Percentiles rank a stretch among this genome's conserved stretches.
These are phyloP conservation scores for Microtus oregoni DNA, from an alignment of 2,113 vertebrate species.

Conservation along the genomic window DNA sequence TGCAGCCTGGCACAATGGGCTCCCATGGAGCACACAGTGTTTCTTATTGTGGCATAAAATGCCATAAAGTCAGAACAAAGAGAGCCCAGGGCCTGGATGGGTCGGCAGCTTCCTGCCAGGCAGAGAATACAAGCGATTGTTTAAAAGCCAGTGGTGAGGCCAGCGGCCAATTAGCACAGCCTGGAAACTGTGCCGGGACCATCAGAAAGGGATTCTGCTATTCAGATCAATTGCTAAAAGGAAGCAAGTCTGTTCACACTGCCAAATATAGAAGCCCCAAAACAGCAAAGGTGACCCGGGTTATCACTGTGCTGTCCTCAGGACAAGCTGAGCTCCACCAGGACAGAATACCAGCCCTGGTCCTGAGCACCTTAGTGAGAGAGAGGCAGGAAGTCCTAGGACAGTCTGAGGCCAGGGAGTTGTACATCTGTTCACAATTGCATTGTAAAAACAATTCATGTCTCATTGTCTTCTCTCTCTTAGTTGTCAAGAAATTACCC, in stretches of 20 bases:
- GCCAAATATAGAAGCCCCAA: slow-evolving; percentile 27
- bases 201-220: slow-evolving; percentile 33
- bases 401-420: slow-evolving; percentile 2
- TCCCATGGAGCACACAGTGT: slow-evolving; percentile 70
- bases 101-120: slow-evolving; percentile 73
- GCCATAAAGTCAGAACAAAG: slow-evolving; percentile 73
- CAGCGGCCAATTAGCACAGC: slow-evolving; percentile 71
- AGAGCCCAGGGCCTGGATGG: slow-evolving; percentile 68
- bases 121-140: slow-evolving; percentile 73
- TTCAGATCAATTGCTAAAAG: slow-evolving; percentile 55
- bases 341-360: neutral
- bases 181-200: neutral
- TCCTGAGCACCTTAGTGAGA: neutral
- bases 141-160: slow-evolving; percentile 74
- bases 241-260: slow-evolving; percentile 23
- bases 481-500: slow-evolving; percentile 75
- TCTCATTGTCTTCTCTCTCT: slow-evolving; percentile 81
- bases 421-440: slow-evolving; percentile 48
- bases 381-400: neutral
- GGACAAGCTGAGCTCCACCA: neutral
- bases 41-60: slow-evolving; percentile 64
- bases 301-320: neutral
- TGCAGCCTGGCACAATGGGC: slow-evolving; percentile 72
- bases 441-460: slow-evolving; percentile 71
- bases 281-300: neutral